Base-by-base conservation (phyloP, 2,113 vertebrate genomes). In the Ancistrus triradiatus region DNA sequence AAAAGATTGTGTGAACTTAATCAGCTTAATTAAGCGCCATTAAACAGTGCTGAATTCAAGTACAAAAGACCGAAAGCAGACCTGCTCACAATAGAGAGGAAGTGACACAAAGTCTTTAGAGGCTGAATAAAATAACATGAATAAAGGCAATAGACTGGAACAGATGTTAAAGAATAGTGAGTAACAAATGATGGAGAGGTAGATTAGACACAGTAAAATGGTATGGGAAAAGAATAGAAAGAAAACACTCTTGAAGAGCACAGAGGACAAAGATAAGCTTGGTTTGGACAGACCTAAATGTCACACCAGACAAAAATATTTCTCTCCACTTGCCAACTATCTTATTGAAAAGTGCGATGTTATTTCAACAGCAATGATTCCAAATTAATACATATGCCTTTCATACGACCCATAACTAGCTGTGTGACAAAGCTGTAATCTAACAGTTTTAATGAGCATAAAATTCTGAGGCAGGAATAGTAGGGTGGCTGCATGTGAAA, bases 11-110 rank as follows among this genome's bases (percentile, higher is more conserved):
- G 37, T 83, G 81, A 83, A 86, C 83, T 89, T 88, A 90, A 91
- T 91, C 87, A 91, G 86, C 89, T 78, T 91, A 91, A 96, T 95
- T 92, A 91, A 82, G 87, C 81, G 85, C 85, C 86, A 90, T 92
- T 89, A 90, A 81, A 88, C 75, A 87, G 85, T 84, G 85, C 80
- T 77, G 83, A 83, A 83, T 83, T 82, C 57, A 62, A 74, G 59
- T 55, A 59, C 44, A 59, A 65, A 63, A 63, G 56, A 42, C 40
- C 42, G 75, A 72, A 75, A 69, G 74, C 75, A 58, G 68, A 59
- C 59, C 53, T 42, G 72, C 40, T 49, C 60, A 46, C 70, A 81
- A 81, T 72, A 65, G 59, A 75, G 75, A 75, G 73, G 14, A 66
- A 67, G 48, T 62, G 33, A 72, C 61, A 61, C 40, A 31, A 49